Base-by-base conservation (phyloP, 2,888 invertebrate species). In the Acanthococcus lagerstroemiae region DNA sequence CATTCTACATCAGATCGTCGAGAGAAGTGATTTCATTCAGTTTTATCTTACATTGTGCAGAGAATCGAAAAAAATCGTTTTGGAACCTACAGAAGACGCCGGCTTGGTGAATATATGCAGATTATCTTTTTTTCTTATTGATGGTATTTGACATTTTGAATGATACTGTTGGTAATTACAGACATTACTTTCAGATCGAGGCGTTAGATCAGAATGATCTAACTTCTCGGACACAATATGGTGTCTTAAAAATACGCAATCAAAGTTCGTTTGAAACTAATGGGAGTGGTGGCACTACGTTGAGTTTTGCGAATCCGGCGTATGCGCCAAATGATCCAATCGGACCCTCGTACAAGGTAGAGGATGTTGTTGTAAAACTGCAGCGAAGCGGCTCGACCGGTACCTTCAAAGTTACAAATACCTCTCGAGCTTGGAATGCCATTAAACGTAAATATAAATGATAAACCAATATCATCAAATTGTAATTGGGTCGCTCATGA, bases 41-140 rank as follows among this genome's bases (percentile, higher is more conserved):
- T 88, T 88, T 74, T 90, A 93, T 73, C 81, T 92, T 73, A 84
- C 81, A 22, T 77, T 87, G 19, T 88, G 87, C 60, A 82, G 84
- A 70, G 85, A 86, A 71, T 84, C 88, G 71, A 82, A 85, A 24
- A 86, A 86, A 72, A 91, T 92, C 67, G 86, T 88, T 1, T 76
- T 90, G 69, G 87, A 90, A 72, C 90, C 90, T 0, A 88, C 88
- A 67, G 92, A 93, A 78, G 91, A 91, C 76, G 86, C 84, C 61
- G 87, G 85, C 71, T 77, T 88, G 81, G 88, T 88, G 45, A 24
- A 24, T 66, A 55, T 37, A 5, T 5, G n/a, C n/a, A n/a, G n/a
- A n/a, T n/a, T n/a, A n/a, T n/a, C n/a, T n/a, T n/a, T n/a, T n/a
- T n/a, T n/a, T n/a, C n/a, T n/a, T n/a, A n/a, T n/a, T 37, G 37